Conservation (phyloP, 2,888 invertebrate genomes). For the Agrochola circellaris region DNA sequence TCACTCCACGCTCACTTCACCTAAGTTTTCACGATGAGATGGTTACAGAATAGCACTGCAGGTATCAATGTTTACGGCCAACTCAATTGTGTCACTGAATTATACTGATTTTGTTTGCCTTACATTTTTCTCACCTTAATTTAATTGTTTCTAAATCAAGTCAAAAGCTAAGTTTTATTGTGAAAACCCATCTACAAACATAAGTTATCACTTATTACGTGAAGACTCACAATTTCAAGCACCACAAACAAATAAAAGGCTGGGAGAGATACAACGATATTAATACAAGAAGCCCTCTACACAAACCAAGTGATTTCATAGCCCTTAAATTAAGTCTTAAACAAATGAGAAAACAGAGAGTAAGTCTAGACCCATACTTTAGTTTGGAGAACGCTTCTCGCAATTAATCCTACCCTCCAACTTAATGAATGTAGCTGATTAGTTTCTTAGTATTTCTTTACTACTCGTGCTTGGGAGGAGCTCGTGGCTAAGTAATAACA, state of each 20-base stretch:
- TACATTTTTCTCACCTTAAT: background rate
- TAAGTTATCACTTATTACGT: background rate
- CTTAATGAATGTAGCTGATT: slow-evolving; percentile 36
- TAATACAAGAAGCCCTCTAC: background rate
- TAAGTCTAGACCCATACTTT: slow-evolving; percentile 84
- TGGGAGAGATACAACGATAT: background rate
- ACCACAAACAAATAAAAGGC: background rate
- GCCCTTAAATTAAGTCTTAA: slow-evolving; percentile 51
- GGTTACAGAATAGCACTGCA: too few relatives aligned
- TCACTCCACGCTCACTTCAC: too few relatives aligned
- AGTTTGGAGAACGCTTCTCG: slow-evolving; percentile 69
- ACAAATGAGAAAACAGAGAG: slow-evolving; percentile 75
- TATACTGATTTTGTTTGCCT: too few relatives aligned
- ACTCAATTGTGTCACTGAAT: background rate
- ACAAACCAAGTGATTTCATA: slow-evolving; percentile 19
- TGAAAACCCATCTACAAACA: background rate
- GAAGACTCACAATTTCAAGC: background rate
- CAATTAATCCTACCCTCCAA: slow-evolving; percentile 72
- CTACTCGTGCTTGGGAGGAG: too few relatives aligned
- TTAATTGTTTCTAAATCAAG: background rate
- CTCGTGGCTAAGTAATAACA: too few relatives aligned
- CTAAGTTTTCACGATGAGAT: too few relatives aligned
- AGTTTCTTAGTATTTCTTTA: slow-evolving; percentile 5
- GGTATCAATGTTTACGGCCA: too few relatives aligned
- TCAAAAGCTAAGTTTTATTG: too few relatives aligned